Conservation (phyloP, 2,113 vertebrate genomes). For the Erythrolamprus reginae region DNA sequence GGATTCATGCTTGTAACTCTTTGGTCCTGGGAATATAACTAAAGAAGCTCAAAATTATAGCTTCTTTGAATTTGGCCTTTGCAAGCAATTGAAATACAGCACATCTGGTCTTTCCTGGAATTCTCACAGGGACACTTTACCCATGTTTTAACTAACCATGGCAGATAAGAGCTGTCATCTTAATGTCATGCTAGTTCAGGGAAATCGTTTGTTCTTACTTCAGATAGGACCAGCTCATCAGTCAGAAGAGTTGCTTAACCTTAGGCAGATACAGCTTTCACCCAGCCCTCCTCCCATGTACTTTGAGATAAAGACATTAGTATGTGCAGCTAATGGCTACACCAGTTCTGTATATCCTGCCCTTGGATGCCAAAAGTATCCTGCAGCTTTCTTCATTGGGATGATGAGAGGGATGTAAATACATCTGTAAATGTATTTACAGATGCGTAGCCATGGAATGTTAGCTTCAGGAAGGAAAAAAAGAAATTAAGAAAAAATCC, state of each 20-base stretch:
- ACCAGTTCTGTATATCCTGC: conserved; percentile 38
- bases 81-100: conserved; percentile 57
- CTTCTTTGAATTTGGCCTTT: conserved; percentile 54
- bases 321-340: conserved; percentile 41
- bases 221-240: conserved; percentile 56
- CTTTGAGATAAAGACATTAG: conserved; percentile 57
- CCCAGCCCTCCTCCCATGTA: conserved; percentile 19
- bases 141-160: conserved; percentile 74
- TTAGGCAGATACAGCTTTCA: conserved; percentile 46
- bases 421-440: conserved; percentile 3
- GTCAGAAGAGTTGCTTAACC: conserved; percentile 58
- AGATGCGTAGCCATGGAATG: background rate
- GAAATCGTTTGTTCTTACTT: conserved; percentile 64
- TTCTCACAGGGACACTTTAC: conserved; percentile 61
- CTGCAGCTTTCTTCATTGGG: conserved; percentile 4
- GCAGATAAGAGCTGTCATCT: conserved; percentile 70
- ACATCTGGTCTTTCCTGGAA: conserved; percentile 67
- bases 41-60: conserved; percentile 68
- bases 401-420: background rate
- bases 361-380: conserved; percentile 34
- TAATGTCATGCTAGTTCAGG: conserved; percentile 64
- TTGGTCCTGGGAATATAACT: conserved; percentile 69
- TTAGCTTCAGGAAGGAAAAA: background rate
- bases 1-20: conserved; percentile 55
- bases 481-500: background rate